Evolutionary conservation across 2,113 vertebrate species (phyloP).

Genomic region (Ciconia maguari): DNA sequence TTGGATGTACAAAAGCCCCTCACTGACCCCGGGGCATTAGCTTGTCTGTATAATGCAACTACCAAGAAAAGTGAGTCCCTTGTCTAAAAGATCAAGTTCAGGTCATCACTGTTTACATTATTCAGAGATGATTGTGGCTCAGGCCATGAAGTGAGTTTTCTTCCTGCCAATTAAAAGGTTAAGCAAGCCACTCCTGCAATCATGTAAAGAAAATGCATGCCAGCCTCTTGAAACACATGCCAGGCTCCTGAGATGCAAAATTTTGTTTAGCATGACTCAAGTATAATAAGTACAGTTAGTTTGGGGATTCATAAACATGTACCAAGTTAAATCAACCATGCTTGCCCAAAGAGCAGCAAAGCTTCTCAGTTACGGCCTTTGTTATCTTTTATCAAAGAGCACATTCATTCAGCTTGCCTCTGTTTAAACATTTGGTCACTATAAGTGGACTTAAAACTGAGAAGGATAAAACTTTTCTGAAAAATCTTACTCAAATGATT

Average conservation of each 20-base stretch:
- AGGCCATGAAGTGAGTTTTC: constrained; percentile 11
- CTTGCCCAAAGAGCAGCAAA: constrained; percentile 30
- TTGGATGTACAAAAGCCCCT: constrained; percentile 30
- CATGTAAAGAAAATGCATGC: background rate
- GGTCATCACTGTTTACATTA: constrained; percentile 53
- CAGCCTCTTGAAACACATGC: background rate
- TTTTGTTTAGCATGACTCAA: constrained; percentile 34
- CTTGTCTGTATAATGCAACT: background rate
- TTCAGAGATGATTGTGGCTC: background rate
- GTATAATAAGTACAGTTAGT: constrained; percentile 6
- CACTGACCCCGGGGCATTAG: background rate
- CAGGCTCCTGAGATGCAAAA: constrained; percentile 1
- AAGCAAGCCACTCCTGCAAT: background rate
- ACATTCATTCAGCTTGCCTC: constrained; percentile 54
- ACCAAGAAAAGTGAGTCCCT: constrained; percentile 17
- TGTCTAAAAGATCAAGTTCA: constrained; percentile 56
- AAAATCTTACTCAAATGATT: constrained; percentile 51
- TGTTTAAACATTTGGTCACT: constrained; percentile 51
- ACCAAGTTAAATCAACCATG: constrained; percentile 37
- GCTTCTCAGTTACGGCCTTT: constrained; percentile 52
- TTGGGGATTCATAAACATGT: constrained; percentile 34
- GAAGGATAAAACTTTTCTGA: constrained; percentile 46
- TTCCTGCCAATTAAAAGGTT: constrained; percentile 39
- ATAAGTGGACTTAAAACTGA: constrained; percentile 55
- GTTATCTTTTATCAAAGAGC: constrained; percentile 61